Evolutionary conservation across 1,140 invertebrate species (phyloP), one percentile per base, ranked within the genome.

Genomic region (Pantala flavescens): DNA sequence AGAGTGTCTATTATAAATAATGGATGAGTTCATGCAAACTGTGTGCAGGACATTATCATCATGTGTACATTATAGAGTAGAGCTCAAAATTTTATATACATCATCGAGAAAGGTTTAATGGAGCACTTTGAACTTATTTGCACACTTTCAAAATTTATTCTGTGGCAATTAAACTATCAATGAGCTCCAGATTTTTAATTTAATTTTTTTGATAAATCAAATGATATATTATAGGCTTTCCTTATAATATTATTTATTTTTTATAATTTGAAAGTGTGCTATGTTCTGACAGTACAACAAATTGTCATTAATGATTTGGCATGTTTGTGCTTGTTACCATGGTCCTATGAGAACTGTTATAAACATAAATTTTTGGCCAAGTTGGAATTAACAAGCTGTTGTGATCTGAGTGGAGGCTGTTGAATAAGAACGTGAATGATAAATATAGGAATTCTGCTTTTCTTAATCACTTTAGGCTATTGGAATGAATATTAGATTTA

Each of bases 341-440:
- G 49, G 49, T 12, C 3, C 12, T 12, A 63, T 14, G 12, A 63
- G 49, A 21, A 63, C 14, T 63, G 49, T 63, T 63, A 7, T 63
- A 2, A 36, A 63, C 49, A 63, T 3, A 63, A 63, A 19, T 21
- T 7, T 63, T 63, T 7, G 49, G 49, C 14, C 14, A 63, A 63
- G 49, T 63, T 63, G 49, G 49, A 63, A 21, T 63, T 63, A 7
- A 63, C 3, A 63, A 63, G 49, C 12, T 63, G 49, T 63, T 63
- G 49, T 63, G 49, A 63, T 63, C n/a, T 63, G 49, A 63, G 14
- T 63, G 49, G 49, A 63, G 49, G 49, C 49, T 63, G 49, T 63
- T 63, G 49, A 63, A 63, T 63, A 63, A 14, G 12, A 63, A 63
- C 16, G 12, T 21, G 14, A 63, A 7, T 19, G 12, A 16, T 63